Evolutionary conservation across 2,797 vertebrate species (phyloP).

Genomic region (Erithacus rubecula): DNA sequence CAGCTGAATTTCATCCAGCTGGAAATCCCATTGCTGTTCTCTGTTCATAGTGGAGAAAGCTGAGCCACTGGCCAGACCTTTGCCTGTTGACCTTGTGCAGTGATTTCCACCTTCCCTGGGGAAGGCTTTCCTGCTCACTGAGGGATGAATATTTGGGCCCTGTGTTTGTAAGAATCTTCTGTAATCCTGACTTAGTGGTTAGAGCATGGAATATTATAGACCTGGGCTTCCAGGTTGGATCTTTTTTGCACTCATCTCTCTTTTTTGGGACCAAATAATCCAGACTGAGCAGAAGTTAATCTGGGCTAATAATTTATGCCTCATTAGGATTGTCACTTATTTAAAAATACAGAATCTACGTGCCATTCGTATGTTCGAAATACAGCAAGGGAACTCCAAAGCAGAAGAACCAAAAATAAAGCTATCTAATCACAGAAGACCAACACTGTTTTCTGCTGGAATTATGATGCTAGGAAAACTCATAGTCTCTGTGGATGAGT

Average conservation of each 20-base stretch:
- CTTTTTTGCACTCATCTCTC: neutral
- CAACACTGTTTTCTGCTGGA: neutral
- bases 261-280: neutral
- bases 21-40: neutral
- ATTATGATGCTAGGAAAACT: neutral
- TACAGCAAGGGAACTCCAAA: neutral
- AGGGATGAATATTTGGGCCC: neutral
- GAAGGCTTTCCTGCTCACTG: neutral
- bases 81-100: neutral
- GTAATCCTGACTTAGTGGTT: neutral
- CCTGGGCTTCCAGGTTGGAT: neutral
- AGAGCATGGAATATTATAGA: neutral
- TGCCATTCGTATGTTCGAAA: neutral
- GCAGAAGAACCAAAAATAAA: neutral
- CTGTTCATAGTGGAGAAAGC: neutral
- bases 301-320: neutral
- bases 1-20: neutral
- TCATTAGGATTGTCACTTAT: rapidly evolving
- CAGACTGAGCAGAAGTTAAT: neutral
- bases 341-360: rapidly evolving
- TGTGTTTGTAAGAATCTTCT: neutral
- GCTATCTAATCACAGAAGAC: neutral
- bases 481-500: neutral
- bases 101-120: neutral
- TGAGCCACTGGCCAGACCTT: neutral